A percentile compares a stretch with the other conserved stretches of the same genome.
These are phyloP conservation scores for Sphaerophoria rueppellii DNA, from an alignment of 2,888 invertebrate species.

Conservation along the genomic window DNA sequence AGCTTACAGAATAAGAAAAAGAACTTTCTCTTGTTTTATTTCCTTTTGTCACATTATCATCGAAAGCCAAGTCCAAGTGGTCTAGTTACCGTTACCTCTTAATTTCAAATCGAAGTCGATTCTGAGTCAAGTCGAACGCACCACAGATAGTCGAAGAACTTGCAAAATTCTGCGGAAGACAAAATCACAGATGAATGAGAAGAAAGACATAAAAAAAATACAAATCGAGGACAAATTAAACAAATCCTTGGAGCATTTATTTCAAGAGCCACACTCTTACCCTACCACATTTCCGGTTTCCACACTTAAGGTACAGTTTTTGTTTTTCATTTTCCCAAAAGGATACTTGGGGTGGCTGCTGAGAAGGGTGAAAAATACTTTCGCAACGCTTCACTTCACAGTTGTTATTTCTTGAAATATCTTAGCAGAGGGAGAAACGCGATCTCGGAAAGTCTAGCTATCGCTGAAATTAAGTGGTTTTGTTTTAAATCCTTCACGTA, in stretches of 20 bases:
- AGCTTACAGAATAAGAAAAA: background rate
- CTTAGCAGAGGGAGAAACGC: constrained; percentile 33
- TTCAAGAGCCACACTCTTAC: constrained; percentile 47
- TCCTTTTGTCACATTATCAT: constrained; percentile 55
- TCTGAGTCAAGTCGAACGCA: constrained; percentile 45
- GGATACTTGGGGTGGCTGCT: background rate
- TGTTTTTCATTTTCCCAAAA: background rate
- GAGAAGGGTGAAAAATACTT: constrained; percentile 25
- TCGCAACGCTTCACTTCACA: constrained; percentile 36
- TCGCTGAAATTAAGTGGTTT: constrained; percentile 81
- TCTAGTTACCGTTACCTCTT: constrained; percentile 38
- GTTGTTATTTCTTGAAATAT: constrained; percentile 18
- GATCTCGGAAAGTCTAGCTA: constrained; percentile 20
- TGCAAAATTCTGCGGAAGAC: constrained; percentile 39
- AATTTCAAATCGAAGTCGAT: constrained; percentile 53
- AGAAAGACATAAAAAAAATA: constrained; percentile 16
- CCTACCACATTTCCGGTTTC: constrained; percentile 22
- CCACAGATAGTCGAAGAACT: constrained; percentile 38
- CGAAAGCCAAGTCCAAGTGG: constrained; percentile 25
- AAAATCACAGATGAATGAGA: constrained; percentile 1
- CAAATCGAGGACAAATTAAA: constrained; percentile 67
- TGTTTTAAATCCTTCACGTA: constrained; percentile 82
- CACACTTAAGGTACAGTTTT: constrained; percentile 16
- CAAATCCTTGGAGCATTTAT: constrained; percentile 68
- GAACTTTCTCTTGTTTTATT: constrained; percentile 42